Conservation (phyloP, 2,113 vertebrate species). For the Gnathonemus echidnorhynchus region DNA sequence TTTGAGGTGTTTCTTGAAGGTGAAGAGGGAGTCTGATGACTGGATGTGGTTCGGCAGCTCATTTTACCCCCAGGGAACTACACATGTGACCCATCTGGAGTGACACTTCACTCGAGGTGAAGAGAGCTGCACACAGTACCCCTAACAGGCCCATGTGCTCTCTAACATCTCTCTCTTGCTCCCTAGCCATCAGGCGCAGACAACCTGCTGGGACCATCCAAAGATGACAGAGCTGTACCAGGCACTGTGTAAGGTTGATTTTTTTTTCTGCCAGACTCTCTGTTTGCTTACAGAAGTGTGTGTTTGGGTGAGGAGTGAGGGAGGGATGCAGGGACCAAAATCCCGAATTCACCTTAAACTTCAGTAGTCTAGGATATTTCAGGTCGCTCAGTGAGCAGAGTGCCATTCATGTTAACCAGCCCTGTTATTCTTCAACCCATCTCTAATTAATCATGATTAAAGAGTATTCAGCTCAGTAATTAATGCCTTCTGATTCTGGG, state of each 20-base stretch:
- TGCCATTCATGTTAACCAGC: slow-evolving; percentile 43
- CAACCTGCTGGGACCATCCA: slow-evolving; percentile 98
- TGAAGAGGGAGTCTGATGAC: neutral
- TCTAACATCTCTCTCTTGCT: neutral
- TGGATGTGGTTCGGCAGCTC: neutral
- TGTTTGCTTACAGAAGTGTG: neutral
- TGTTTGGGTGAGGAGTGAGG: neutral
- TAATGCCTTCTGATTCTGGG: slow-evolving; percentile 45
- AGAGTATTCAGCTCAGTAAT: slow-evolving; percentile 34
- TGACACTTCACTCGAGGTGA: neutral
- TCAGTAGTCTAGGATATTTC: slow-evolving; percentile 45
- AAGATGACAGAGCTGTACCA: slow-evolving; percentile 98
- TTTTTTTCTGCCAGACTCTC: slow-evolving; percentile 15
- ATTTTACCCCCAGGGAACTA: neutral
- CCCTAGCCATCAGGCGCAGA: slow-evolving; percentile 91
- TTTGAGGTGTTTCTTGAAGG: neutral
- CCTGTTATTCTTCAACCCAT: slow-evolving; percentile 44
- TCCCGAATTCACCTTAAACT: slow-evolving; percentile 25
- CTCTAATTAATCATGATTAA: slow-evolving; percentile 56
- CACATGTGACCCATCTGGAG: neutral
- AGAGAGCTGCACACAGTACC: neutral
- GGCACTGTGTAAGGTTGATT: slow-evolving; percentile 73
- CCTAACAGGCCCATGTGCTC: neutral
- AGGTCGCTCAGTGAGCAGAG: slow-evolving; percentile 39
- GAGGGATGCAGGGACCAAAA: neutral